Conservation (phyloP, 2,797 vertebrate genomes). For the Rhinatrema bivittatum region DNA sequence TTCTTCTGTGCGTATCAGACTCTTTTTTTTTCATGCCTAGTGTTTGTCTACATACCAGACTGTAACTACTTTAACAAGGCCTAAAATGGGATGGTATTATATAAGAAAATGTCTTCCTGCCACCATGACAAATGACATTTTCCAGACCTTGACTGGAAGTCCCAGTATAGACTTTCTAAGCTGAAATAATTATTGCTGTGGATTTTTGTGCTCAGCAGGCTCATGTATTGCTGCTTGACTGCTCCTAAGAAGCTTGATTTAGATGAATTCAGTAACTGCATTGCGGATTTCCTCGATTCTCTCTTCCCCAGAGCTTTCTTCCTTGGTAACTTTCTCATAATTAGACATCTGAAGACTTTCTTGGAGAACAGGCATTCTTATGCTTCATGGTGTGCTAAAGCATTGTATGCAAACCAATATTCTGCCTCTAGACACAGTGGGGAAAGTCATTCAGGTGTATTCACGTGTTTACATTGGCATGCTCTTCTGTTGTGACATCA, state of each 20-base stretch:
- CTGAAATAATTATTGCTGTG: constrained; percentile 61
- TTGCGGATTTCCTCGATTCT: constrained; percentile 43
- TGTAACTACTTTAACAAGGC: not conserved
- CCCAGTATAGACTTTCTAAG: constrained; percentile 53
- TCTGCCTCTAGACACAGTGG: too few relatives aligned
- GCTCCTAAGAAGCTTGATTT: constrained; percentile 46
- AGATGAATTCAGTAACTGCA: constrained; percentile 49
- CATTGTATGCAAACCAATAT: too few relatives aligned
- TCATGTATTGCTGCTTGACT: constrained; percentile 49
- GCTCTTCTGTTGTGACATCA: too few relatives aligned
- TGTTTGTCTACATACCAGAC: not conserved
- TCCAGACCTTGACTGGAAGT: constrained; percentile 30
- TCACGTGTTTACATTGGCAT: too few relatives aligned
- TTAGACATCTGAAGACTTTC: constrained; percentile 20
- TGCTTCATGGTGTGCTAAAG: not conserved
- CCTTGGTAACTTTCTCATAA: constrained; percentile 25
- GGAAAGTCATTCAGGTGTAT: too few relatives aligned
- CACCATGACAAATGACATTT: constrained; percentile 47
- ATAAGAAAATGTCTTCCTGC: constrained; percentile 30
- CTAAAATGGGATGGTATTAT: constrained; percentile 14
- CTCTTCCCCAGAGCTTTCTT: not conserved
- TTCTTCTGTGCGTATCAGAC: not conserved
- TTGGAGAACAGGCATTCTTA: not conserved
- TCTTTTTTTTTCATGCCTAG: not conserved
- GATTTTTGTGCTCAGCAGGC: constrained; percentile 43